These are phyloP conservation scores for Sesia apiformis DNA, from an alignment of 2,888 invertebrate species.

Conservation along the genomic window DNA sequence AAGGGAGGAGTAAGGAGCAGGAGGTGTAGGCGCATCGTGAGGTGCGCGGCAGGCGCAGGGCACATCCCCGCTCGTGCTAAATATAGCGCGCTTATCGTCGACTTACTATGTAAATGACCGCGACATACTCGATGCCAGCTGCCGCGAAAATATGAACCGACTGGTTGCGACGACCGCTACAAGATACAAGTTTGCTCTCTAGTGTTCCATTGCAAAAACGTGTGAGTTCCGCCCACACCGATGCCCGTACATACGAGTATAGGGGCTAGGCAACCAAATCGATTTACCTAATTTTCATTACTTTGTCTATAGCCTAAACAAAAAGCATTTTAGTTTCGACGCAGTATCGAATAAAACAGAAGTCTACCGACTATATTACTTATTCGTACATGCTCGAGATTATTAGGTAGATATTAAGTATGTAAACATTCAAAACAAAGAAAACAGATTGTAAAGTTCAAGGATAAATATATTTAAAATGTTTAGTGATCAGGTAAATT, in stretches of 20 bases:
- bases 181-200: conserved; percentile 31
- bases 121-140: conserved; percentile 61
- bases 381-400: too few relatives aligned
- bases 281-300: too few relatives aligned
- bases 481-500: conserved; percentile 6
- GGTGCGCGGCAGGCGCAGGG: conserved; percentile 14
- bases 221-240: conserved; percentile 52
- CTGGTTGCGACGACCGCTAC: conserved; percentile 44
- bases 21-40: neutral
- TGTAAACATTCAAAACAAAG: too few relatives aligned
- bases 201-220: conserved; percentile 41
- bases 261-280: neutral
- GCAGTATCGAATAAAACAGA: too few relatives aligned
- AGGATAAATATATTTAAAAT: conserved; percentile 15
- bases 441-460: conserved; percentile 13
- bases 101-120: conserved; percentile 72
- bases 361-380: too few relatives aligned
- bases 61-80: conserved; percentile 56
- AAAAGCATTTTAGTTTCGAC: too few relatives aligned
- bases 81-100: conserved; percentile 69
- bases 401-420: too few relatives aligned
- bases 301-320: too few relatives aligned
- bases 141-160: conserved; percentile 59
- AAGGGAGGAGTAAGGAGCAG: neutral
- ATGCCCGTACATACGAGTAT: conserved; percentile 5